These are phyloP conservation scores for Drosophila subpulchrella DNA, from an alignment of 1,140 invertebrate species.

Conservation along the genomic window DNA sequence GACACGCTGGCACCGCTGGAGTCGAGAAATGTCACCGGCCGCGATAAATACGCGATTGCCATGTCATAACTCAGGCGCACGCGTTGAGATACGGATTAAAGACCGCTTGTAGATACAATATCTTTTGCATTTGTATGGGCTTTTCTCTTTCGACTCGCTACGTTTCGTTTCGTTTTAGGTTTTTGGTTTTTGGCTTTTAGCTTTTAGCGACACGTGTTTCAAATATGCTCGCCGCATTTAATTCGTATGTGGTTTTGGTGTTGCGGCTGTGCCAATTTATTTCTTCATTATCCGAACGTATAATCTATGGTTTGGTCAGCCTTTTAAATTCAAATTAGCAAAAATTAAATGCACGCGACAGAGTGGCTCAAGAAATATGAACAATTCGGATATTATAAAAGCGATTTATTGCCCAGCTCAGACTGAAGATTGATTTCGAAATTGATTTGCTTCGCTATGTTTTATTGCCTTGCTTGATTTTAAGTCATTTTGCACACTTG, in stretches of 20 bases:
- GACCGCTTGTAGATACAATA: constrained; percentile 33
- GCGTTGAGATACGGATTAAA: constrained; percentile 61
- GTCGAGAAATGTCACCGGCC: constrained; percentile 53
- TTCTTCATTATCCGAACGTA: constrained; percentile 77
- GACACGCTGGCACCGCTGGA: constrained; percentile 70
- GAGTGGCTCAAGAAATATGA: constrained; percentile 40
- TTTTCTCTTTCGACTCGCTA: constrained; percentile 59
- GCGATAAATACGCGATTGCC: constrained; percentile 40
- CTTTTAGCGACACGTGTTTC: constrained; percentile 79
- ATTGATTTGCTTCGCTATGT: constrained; percentile 21
- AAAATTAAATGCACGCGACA: constrained; percentile 75
- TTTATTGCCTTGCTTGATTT: constrained; percentile 12
- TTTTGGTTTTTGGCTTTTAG: constrained; percentile 25
- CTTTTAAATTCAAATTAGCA: constrained; percentile 82
- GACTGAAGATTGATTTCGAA: constrained; percentile 52
- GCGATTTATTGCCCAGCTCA: constrained; percentile 46
- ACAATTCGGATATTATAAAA: constrained; percentile 32
- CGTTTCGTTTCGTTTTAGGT: constrained; percentile 3
- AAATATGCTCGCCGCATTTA: constrained; percentile 63
- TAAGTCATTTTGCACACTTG: constrained; percentile 49
- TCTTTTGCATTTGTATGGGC: constrained; percentile 67
- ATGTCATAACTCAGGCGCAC: constrained; percentile 76
- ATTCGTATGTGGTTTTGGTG: constrained; percentile 44
- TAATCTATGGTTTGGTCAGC: constrained; percentile 73
- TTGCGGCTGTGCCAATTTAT: constrained; percentile 75